Percentiles rank a stretch among this genome's conserved stretches.
phyloP scores from a whole-genome alignment of 2,113 vertebrate genomes.

The Furnarius figulus region DNA sequence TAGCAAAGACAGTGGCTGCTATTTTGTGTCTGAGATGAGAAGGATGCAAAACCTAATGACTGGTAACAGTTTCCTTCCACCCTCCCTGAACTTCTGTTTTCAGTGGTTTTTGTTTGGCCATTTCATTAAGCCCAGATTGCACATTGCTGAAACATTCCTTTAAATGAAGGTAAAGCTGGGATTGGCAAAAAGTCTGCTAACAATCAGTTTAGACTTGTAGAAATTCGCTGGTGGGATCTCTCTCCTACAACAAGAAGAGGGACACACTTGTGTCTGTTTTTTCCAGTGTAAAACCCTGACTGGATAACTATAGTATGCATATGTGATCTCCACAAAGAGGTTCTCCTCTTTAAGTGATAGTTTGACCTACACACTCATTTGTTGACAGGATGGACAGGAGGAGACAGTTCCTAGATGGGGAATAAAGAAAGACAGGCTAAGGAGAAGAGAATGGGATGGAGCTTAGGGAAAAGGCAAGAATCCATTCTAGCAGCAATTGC shows the following conservation, averaged over 20 bases:
- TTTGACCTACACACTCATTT: background rate
- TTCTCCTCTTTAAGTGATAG: background rate
- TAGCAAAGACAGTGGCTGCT: background rate
- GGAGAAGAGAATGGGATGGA: background rate
- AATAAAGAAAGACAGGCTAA: background rate
- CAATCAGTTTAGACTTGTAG: slow-evolving; percentile 1
- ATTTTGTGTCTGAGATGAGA: background rate
- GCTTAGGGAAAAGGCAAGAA: background rate
- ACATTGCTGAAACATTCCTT: background rate
- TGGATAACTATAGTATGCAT: background rate
- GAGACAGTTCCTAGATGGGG: background rate
- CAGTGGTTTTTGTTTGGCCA: background rate
- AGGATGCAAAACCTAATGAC: background rate
- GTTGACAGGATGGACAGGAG: background rate
- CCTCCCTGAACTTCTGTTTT: background rate
- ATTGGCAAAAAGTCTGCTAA: background rate
- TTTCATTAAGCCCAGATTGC: background rate
- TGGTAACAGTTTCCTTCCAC: background rate
- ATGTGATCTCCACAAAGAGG: background rate
- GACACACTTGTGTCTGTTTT: background rate
- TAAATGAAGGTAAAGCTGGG: background rate
- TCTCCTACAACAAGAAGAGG: background rate
- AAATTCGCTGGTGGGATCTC: background rate
- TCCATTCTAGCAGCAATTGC: slow-evolving; percentile 5
- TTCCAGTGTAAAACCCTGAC: background rate